Evolutionary conservation across 2,888 invertebrate genomes (phyloP).

Genomic region (Andrena bicolor): DNA sequence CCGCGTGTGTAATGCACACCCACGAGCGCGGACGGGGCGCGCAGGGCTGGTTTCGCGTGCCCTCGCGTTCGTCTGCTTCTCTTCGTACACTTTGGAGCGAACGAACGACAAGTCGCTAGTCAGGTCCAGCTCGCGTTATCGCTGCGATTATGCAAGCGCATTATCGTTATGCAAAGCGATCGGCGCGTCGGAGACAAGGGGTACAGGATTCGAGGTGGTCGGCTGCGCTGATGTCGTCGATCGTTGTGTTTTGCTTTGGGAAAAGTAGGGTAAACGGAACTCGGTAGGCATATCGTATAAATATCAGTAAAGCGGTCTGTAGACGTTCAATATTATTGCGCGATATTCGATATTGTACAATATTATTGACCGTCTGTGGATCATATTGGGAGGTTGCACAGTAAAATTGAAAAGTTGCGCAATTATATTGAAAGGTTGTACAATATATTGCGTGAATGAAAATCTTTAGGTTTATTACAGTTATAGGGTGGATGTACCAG

Average conservation of each 20-base stretch:
- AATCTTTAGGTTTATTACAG: no score
- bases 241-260: not conserved
- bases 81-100: not conserved
- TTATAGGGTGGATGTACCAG: no score
- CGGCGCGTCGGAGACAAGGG: not conserved
- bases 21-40: not conserved
- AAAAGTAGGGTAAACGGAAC: no score
- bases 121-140: conserved; percentile 68
- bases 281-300: no score
- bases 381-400: no score
- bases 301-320: no score
- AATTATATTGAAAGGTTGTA: no score
- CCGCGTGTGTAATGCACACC: conserved; percentile 23
- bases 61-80: not conserved
- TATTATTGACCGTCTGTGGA: no score
- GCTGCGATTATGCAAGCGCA: conserved; percentile 78
- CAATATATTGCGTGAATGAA: no score
- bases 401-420: no score
- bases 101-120: not conserved
- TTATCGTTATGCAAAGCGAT: conserved; percentile 73
- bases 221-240: conserved; percentile 31
- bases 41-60: not conserved
- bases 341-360: no score
- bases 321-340: no score
- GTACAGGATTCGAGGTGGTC: conserved; percentile 39